These are phyloP conservation scores for Brachyhypopomus occidentalis DNA, from an alignment of 2,113 vertebrate species.

Conservation along the genomic window DNA sequence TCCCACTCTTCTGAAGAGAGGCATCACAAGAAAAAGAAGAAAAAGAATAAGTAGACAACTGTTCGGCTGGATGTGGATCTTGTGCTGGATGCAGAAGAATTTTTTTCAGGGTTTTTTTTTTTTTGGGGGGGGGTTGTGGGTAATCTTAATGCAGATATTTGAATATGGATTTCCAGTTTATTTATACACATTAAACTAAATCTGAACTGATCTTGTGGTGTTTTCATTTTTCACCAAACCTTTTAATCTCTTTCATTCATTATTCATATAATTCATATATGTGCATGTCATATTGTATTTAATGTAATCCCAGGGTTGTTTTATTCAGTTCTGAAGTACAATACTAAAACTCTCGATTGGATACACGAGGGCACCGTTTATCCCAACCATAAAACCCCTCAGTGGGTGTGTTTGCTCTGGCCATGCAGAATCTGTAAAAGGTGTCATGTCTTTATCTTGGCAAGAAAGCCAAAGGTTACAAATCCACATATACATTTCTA, in stretches of 20 bases:
- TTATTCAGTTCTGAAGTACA: not conserved
- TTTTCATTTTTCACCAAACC: not conserved
- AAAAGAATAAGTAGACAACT: slow-evolving; percentile 54
- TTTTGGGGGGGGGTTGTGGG: not conserved
- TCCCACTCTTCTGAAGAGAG: slow-evolving; percentile 77
- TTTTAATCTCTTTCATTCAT: not conserved
- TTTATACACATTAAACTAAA: not conserved
- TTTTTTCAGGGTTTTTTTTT: not conserved
- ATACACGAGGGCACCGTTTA: not conserved
- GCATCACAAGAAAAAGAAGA: slow-evolving; percentile 80
- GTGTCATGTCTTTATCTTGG: slow-evolving; percentile 22
- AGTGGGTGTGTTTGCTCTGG: not conserved
- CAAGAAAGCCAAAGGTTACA: slow-evolving; percentile 56
- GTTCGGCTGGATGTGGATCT: slow-evolving; percentile 1
- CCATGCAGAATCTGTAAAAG: not conserved
- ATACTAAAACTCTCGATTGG: not conserved
- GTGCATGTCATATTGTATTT: too few relatives aligned
- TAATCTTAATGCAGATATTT: not conserved
- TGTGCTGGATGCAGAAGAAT: not conserved
- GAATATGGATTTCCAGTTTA: not conserved
- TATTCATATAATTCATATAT: not conserved
- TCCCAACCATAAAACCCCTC: not conserved
- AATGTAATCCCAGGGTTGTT: not conserved
- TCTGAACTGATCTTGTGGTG: not conserved
- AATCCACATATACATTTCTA: not conserved